Conservation (phyloP, 1,140 invertebrate genomes). For the Drosophila pseudoobscura region DNA sequence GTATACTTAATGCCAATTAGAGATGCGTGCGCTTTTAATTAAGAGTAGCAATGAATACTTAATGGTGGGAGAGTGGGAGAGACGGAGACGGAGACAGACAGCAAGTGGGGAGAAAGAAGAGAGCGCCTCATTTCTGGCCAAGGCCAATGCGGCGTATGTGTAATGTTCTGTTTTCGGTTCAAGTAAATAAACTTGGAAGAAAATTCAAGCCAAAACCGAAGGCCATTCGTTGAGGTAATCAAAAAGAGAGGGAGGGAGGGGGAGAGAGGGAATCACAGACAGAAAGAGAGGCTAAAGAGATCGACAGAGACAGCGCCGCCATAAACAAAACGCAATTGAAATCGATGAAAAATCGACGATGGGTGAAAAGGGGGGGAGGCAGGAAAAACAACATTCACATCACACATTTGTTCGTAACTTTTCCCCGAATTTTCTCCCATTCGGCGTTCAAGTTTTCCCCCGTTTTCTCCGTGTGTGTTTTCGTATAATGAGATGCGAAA, state of each 20-base stretch:
- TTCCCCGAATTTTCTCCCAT: too few relatives aligned
- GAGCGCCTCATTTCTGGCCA: constrained; percentile 15
- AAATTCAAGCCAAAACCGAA: constrained; percentile 55
- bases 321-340: constrained; percentile 53
- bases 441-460: background rate
- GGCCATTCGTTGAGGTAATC: constrained; percentile 28
- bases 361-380: background rate
- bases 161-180: constrained; percentile 57
- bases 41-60: constrained; percentile 38
- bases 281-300: background rate
- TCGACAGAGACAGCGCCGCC: too few relatives aligned
- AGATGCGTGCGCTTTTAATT: constrained; percentile 29
- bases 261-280: background rate
- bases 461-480: constrained; percentile 13
- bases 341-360: constrained; percentile 52
- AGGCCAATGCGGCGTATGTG: constrained; percentile 61
- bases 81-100: too few relatives aligned
- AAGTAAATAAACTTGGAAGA: constrained; percentile 72
- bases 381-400: background rate
- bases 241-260: constrained; percentile 1
- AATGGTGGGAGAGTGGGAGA: constrained; percentile 9
- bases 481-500: constrained; percentile 65
- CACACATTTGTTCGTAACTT: constrained; percentile 22
- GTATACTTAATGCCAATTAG: constrained; percentile 67
- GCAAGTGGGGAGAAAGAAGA: background rate